These are phyloP conservation scores for Atherinomorus stipes DNA, from an alignment of 2,113 vertebrate genomes.

Conservation along the genomic window DNA sequence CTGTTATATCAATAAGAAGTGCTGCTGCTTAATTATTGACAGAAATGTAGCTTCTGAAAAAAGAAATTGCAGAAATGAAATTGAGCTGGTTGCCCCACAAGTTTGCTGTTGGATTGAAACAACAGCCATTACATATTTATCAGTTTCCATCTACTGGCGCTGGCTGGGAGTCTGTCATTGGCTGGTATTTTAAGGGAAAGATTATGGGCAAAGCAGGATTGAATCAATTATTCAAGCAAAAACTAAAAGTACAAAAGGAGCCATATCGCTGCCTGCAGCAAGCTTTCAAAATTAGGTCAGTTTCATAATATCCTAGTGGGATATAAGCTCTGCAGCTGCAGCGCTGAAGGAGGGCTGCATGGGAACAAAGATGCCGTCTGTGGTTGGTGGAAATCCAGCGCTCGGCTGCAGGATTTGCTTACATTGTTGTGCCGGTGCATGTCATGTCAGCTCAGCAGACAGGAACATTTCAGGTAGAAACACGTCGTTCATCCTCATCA, in stretches of 20 bases:
- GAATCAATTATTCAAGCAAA: constrained; percentile 83
- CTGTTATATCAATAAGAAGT: not conserved
- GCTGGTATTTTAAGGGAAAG: constrained; percentile 36
- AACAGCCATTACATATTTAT: constrained; percentile 68
- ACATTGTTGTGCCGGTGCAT: not conserved
- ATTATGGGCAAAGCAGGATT: constrained; percentile 65
- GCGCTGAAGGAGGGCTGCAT: constrained; percentile 36
- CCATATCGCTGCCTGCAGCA: constrained; percentile 67
- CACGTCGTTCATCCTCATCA: too few relatives aligned
- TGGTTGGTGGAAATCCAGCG: constrained; percentile 42
- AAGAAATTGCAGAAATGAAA: not conserved
- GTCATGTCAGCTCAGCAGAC: too few relatives aligned
- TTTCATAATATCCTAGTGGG: constrained; percentile 76
- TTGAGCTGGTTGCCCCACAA: constrained; percentile 23
- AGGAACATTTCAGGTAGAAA: too few relatives aligned
- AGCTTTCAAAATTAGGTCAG: constrained; percentile 77
- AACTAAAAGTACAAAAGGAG: constrained; percentile 79
- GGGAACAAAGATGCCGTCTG: constrained; percentile 21
- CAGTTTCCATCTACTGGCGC: constrained; percentile 65
- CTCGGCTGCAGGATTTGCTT: constrained; percentile 20
- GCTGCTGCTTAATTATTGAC: constrained; percentile 26
- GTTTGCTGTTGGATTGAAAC: constrained; percentile 55
- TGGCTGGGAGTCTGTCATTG: constrained; percentile 53
- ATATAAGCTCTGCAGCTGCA: constrained; percentile 61
- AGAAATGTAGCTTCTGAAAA: constrained; percentile 6